Evolutionary conservation across 2,113 vertebrate species (phyloP).

Genomic region (Pseudorasbora parva): DNA sequence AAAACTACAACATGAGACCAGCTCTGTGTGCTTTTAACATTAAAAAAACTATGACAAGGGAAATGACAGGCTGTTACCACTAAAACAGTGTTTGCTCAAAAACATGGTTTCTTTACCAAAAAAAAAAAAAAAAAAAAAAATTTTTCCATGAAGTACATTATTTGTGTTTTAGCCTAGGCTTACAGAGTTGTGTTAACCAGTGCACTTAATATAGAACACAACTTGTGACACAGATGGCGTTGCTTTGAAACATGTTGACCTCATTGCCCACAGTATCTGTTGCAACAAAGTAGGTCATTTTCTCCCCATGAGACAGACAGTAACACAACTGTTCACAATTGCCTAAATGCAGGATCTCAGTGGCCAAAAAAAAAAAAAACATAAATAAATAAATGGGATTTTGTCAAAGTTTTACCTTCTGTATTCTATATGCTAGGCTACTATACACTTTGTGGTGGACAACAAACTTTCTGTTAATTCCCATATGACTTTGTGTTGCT

Average conservation of each 20-base stretch:
- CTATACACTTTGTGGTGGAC: neutral
- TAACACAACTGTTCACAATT: neutral
- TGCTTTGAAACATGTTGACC: slow-evolving; percentile 19
- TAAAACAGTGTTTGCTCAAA: neutral
- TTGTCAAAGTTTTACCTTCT: neutral
- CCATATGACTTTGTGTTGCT: neutral
- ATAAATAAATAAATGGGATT: neutral
- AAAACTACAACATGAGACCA: neutral
- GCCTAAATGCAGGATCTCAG: neutral
- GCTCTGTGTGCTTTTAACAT: neutral
- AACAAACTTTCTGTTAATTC: neutral
- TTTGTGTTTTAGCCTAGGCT: slow-evolving; percentile 12
- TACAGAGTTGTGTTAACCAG: neutral
- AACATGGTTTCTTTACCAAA: neutral
- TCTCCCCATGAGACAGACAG: neutral
- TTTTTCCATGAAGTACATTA: neutral
- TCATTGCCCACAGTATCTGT: neutral
- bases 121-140: neutral
- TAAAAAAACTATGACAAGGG: neutral
- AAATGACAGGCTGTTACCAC: neutral
- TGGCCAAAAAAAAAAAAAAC: neutral
- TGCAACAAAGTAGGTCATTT: slow-evolving; percentile 32
- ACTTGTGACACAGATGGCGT: slow-evolving; percentile 25
- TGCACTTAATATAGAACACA: slow-evolving; percentile 4
- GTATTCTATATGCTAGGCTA: too few relatives aligned